Evolutionary conservation across 2,888 invertebrate genomes (phyloP), one percentile per base, ranked within the genome.

Genomic region (Drosophila anomalipes): DNA sequence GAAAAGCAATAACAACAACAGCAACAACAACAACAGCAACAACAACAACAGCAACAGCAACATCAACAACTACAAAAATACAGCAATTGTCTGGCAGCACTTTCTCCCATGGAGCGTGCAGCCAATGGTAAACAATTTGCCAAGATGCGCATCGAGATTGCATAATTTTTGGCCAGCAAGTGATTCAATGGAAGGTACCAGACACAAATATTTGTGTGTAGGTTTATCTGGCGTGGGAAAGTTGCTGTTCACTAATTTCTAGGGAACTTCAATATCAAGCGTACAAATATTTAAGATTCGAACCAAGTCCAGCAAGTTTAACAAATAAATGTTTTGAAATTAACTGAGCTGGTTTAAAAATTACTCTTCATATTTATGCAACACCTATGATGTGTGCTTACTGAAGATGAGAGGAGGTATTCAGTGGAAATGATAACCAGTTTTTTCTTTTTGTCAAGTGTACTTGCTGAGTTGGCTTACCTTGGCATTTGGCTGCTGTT

Each of bases 401-500:
- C 16, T 47, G 47, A 16, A 47, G 47, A 4, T 26, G 26, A 16
- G 22, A 22, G 7, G 7, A 7, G 47, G 22, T 22, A 6, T 44
- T 44, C 44, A 44, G 47, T 47, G 47, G 22, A 22, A 3, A 22
- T 47, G 14, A 47, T 47, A 47, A 26, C 47, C 47, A 22, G 47
- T 47, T 47, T 47, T 22, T n/a, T 44, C 22, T 47, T 47, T 22
- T 10, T 37, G n/a, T 26, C 47, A 47, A 47, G 47, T 47, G 47
- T 47, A 47, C 2, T 47, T 22, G 47, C 14, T 22, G 22, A 1
- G 7, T 47, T 19, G 26, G 93, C 95, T 95, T 94, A 98, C 98
- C 97, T 97, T 98, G 78, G 94, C 93, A 77, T 95, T 95, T 63
- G 96, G 95, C 88, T 95, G 95, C 81, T 86, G 86, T 91, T 96